Conservation (phyloP, 2,797 vertebrate genomes). For the Hippocampus kuda region DNA sequence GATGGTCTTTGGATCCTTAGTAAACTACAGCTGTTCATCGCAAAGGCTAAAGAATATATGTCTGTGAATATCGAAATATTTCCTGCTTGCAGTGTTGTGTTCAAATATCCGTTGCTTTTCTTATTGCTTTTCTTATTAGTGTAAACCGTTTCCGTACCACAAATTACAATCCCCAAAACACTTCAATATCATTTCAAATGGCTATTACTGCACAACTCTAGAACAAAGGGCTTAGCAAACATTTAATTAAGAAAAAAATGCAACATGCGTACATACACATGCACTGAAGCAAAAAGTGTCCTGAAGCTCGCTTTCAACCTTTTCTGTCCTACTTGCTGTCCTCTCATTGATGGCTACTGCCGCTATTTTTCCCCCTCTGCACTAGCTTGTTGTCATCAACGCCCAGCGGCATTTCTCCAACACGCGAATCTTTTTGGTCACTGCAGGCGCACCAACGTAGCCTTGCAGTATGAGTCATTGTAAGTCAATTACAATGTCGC, state of each 20-base stretch:
- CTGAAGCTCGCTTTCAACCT: background rate
- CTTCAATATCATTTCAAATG: too few species aligned
- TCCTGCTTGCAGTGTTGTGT: background rate
- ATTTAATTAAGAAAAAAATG: too few species aligned
- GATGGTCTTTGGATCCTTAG: too few species aligned
- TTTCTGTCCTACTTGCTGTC: background rate
- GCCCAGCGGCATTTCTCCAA: conserved; percentile 2
- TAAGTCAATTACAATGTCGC: background rate
- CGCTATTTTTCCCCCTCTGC: background rate
- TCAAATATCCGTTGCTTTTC: background rate
- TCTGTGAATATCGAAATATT: background rate
- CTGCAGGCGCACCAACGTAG: background rate
- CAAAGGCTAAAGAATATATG: background rate
- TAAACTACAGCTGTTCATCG: background rate
- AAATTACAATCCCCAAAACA: too few species aligned
- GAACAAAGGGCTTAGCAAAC: too few species aligned
- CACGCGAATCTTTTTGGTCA: background rate
- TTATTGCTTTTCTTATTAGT: too few species aligned
- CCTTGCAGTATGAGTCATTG: background rate
- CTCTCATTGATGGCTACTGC: background rate
- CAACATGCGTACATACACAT: too few species aligned
- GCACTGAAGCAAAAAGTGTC: too few species aligned
- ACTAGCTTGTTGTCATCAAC: background rate
- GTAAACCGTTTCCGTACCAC: too few species aligned
- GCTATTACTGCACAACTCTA: too few species aligned